Conservation (phyloP, 1,140 invertebrate genomes). For the Latrodectus geometricus region DNA sequence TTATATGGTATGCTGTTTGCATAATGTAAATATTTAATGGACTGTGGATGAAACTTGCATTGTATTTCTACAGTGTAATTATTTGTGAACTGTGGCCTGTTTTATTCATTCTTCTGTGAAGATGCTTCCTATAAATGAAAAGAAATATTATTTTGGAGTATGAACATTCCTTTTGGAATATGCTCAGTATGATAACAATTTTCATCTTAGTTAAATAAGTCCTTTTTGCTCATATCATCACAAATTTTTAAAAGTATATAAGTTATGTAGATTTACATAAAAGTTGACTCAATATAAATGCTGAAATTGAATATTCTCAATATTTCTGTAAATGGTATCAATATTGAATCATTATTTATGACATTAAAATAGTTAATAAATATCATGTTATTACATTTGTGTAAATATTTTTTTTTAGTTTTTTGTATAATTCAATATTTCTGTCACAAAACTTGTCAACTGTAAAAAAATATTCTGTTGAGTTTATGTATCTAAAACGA, state of each 20-base stretch:
- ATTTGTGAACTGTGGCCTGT: slow-evolving; percentile 6
- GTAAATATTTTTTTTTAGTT: too few relatives aligned
- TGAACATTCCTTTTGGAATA: background rate
- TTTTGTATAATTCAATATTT: too few relatives aligned
- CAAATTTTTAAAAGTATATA: background rate
- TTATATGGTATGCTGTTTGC: background rate
- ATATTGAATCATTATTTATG: too few relatives aligned
- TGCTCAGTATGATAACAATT: background rate
- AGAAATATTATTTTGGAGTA: background rate
- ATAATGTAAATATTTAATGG: background rate
- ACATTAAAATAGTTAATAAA: too few relatives aligned
- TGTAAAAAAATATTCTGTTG: too few relatives aligned
- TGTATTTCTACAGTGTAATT: background rate
- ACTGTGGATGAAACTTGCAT: background rate
- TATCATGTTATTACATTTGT: too few relatives aligned
- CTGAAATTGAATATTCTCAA: too few relatives aligned
- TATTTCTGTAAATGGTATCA: too few relatives aligned
- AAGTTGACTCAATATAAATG: too few relatives aligned
- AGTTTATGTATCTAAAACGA: too few relatives aligned
- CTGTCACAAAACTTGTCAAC: too few relatives aligned
- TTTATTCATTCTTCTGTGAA: slow-evolving; percentile 32
- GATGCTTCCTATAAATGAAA: background rate
- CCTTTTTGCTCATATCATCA: background rate
- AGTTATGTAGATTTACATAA: too few relatives aligned
- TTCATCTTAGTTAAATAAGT: background rate